Conservation (phyloP, 2,113 vertebrate genomes). For the Emydocephalus ijimae region DNA sequence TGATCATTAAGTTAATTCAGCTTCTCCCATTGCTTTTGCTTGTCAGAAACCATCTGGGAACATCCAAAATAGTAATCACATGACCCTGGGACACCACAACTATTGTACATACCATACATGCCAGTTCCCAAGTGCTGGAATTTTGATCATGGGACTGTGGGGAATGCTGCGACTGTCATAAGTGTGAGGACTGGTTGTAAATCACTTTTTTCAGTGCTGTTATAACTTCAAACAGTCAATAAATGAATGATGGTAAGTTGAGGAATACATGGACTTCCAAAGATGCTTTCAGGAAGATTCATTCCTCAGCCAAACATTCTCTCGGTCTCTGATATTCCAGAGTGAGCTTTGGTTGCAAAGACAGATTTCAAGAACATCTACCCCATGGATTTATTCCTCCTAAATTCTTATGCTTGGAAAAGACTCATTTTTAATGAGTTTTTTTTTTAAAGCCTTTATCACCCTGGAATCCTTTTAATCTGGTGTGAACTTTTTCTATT, state of each 20-base stretch:
- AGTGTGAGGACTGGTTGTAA: not conserved
- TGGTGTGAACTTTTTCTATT: not conserved
- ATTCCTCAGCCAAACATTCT: not conserved
- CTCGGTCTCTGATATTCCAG: not conserved
- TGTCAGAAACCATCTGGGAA: not conserved
- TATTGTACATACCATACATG: not conserved
- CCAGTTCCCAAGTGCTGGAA: not conserved
- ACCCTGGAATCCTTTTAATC: not conserved
- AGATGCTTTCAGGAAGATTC: not conserved
- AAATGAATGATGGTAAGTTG: not conserved
- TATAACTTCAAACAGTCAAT: not conserved
- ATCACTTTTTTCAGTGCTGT: not conserved
- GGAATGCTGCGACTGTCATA: not conserved
- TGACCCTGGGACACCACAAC: not conserved
- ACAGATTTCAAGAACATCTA: not conserved
- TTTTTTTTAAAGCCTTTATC: not conserved
- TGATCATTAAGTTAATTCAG: not conserved
- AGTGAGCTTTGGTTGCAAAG: not conserved
- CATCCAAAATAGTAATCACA: not conserved
- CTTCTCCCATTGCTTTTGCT: not conserved
- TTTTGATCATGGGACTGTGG: not conserved
- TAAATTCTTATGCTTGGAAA: not conserved
- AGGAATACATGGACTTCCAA: not conserved
- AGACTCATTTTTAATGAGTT: not conserved
- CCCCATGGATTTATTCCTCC: not conserved